Conservation (phyloP, 92 coral and sea anemone genomes). For the Metridium senile region DNA sequence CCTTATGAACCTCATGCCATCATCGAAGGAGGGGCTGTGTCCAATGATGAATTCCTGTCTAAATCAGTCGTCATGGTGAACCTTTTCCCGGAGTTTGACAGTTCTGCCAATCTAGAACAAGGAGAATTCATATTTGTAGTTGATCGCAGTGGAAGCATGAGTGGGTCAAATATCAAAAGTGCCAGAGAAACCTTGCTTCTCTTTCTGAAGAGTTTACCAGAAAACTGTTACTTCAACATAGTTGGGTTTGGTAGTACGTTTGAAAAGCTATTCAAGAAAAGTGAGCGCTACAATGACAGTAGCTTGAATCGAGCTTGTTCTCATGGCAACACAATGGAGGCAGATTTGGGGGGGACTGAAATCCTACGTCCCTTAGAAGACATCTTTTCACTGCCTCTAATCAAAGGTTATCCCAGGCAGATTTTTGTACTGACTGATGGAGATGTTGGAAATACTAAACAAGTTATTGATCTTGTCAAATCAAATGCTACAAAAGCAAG, state of each 20-base stretch:
- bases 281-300: slow-evolving; percentile 68
- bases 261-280: slow-evolving; percentile 60
- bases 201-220: slow-evolving; percentile 84
- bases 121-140: slow-evolving; percentile 90
- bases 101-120: slow-evolving; percentile 46
- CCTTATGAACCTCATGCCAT: slow-evolving; percentile 68
- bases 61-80: slow-evolving; percentile 79
- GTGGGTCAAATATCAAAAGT: slow-evolving; percentile 50
- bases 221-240: slow-evolving; percentile 84
- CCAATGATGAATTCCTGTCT: slow-evolving; percentile 64
- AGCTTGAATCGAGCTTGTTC: slow-evolving; percentile 69
- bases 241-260: slow-evolving; percentile 91
- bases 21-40: slow-evolving; percentile 64
- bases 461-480: slow-evolving; percentile 71
- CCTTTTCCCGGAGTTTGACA: slow-evolving; percentile 77
- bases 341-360: slow-evolving; percentile 90
- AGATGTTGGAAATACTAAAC: slow-evolving; percentile 72
- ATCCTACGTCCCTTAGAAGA: slow-evolving; percentile 68
- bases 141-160: slow-evolving; percentile 94
- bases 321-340: slow-evolving; percentile 57
- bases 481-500: slow-evolving; percentile 62
- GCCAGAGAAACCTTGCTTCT: slow-evolving; percentile 79
- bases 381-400: slow-evolving; percentile 70
- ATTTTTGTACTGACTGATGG: slow-evolving; percentile 91
- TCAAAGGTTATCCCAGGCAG: slow-evolving; percentile 89